A percentile compares a stretch with the other conserved stretches of the same genome.
Conservation (phyloP, 2,888 invertebrate species). For the Odontocerum albicorne region DNA sequence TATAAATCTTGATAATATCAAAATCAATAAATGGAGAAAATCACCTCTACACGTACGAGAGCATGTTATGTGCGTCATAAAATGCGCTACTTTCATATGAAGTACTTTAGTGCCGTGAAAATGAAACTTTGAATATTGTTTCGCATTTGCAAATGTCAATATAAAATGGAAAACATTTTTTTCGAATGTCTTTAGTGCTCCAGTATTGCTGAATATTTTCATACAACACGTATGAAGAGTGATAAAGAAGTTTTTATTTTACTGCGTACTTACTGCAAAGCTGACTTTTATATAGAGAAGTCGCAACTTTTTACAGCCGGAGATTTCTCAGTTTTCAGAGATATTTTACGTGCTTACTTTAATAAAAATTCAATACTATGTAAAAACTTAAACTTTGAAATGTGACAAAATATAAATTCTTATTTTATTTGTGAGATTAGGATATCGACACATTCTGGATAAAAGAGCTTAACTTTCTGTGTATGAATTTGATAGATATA, state of each 20-base stretch:
- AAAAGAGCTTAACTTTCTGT: too few relatives aligned
- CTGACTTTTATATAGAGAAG: background rate
- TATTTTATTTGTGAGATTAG: too few relatives aligned
- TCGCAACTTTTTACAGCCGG: background rate
- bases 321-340: background rate
- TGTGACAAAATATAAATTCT: too few relatives aligned
- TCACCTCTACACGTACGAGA: too few relatives aligned
- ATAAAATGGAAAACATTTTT: slow-evolving; percentile 9
- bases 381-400: background rate
- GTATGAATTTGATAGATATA: too few relatives aligned
- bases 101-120: slow-evolving; percentile 13
- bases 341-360: background rate
- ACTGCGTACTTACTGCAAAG: background rate
- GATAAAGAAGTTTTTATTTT: background rate
- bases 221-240: slow-evolving; percentile 1
- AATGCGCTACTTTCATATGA: slow-evolving; percentile 8
- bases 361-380: background rate
- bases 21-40: too few relatives aligned
- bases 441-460: too few relatives aligned
- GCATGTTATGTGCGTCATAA: slow-evolving; percentile 18
- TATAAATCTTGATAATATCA: too few relatives aligned
- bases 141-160: slow-evolving; percentile 20
- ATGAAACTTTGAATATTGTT: slow-evolving; percentile 24
- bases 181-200: background rate
- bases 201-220: background rate